phyloP scores from a whole-genome alignment of 2,888 invertebrate species.

The Coleophora deauratella region DNA sequence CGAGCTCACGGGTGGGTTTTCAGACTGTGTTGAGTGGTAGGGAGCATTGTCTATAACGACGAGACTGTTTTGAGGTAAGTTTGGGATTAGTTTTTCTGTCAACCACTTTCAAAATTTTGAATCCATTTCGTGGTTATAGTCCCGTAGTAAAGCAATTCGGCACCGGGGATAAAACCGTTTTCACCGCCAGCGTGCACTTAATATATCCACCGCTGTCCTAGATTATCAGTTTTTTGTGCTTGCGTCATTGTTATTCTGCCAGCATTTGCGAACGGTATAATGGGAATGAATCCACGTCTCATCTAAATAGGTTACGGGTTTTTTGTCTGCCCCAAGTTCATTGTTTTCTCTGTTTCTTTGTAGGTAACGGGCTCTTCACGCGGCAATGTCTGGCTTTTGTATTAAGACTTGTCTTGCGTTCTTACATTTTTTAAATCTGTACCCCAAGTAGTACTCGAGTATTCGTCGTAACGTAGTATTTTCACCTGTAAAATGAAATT shows the following conservation, averaged over 20 bases:
- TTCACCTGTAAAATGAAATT: conserved; percentile 17
- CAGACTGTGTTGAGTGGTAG: conserved; percentile 10
- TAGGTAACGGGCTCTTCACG: conserved; percentile 22
- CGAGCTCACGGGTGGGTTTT: conserved; percentile 12
- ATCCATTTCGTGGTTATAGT: conserved; percentile 11
- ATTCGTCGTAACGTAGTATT: neutral
- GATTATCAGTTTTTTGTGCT: neutral
- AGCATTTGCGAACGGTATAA: conserved; percentile 6
- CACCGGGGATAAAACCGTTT: conserved; percentile 5
- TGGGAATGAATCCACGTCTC: conserved; percentile 11
- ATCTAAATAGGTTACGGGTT: conserved; percentile 16
- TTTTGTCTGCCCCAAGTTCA: conserved; percentile 18
- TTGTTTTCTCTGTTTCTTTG: conserved; percentile 18
- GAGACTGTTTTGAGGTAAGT: conserved; percentile 9
- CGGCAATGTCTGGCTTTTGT: conserved; percentile 21
- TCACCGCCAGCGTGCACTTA: conserved; percentile 6
- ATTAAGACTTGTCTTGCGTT: conserved; percentile 8
- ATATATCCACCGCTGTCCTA: neutral
- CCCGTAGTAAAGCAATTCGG: conserved; percentile 6
- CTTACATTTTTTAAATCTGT: conserved; percentile 12
- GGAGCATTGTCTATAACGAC: conserved; percentile 9
- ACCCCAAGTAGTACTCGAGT: conserved; percentile 8
- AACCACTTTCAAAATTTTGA: conserved; percentile 13
- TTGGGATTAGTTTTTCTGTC: conserved; percentile 12
- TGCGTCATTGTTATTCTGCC: neutral